A percentile compares a stretch with the other conserved stretches of the same genome.
phyloP scores from a whole-genome alignment of 2,113 vertebrate species.

The Ctenomys sociabilis region DNA sequence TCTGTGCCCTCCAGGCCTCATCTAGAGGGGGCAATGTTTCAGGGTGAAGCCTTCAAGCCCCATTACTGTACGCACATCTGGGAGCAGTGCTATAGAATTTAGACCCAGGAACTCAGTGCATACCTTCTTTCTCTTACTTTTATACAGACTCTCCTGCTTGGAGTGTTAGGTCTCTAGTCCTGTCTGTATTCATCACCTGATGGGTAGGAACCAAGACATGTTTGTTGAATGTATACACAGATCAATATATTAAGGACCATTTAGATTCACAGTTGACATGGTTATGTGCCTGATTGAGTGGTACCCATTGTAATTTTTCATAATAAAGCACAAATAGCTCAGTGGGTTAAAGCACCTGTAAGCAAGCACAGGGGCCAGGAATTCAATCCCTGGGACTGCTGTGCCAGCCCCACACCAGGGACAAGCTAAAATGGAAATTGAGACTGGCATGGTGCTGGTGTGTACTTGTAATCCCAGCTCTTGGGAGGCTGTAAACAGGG shows the following conservation, averaged over 20 bases:
- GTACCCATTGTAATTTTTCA: not conserved
- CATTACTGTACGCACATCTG: not conserved
- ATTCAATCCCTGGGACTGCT: too few relatives aligned
- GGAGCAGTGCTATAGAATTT: not conserved
- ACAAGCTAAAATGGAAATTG: too few relatives aligned
- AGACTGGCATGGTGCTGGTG: too few relatives aligned
- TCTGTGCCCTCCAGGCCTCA: not conserved
- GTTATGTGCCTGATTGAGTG: not conserved
- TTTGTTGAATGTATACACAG: not conserved
- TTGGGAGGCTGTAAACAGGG: too few relatives aligned
- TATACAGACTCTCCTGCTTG: not conserved
- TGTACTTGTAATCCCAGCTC: too few relatives aligned
- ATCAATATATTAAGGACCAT: not conserved
- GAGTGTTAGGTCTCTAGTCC: not conserved
- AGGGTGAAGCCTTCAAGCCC: not conserved
- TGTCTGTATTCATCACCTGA: not conserved
- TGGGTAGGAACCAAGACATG: not conserved
- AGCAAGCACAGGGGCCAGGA: too few relatives aligned
- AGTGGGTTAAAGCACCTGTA: too few relatives aligned
- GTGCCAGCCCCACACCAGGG: too few relatives aligned
- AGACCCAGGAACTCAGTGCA: not conserved
- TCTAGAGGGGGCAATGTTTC: constrained; percentile 29
- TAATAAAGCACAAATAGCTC: not conserved
- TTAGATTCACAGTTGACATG: not conserved
- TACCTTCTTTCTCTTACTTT: not conserved